Percentiles rank a stretch among this genome's conserved stretches.
Conservation (phyloP, 2,113 vertebrate species). For the Mustelus asterias region DNA sequence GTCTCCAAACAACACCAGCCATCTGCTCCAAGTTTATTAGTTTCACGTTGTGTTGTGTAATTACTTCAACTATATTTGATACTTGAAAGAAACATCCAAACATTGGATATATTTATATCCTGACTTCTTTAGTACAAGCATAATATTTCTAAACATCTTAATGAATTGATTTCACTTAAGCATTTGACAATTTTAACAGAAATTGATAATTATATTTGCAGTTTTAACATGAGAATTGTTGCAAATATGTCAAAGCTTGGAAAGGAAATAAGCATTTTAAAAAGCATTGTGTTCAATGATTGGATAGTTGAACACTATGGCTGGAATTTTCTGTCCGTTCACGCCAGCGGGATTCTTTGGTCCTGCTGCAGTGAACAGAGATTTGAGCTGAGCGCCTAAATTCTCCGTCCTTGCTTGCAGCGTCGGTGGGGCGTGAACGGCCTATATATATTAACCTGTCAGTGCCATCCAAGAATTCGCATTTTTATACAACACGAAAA, state of each 20-base stretch:
- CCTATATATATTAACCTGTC: too few relatives aligned
- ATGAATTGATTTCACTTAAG: neutral
- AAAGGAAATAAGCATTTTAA: neutral
- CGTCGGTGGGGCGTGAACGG: too few relatives aligned
- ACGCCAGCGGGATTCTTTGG: too few relatives aligned
- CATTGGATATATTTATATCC: neutral
- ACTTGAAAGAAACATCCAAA: neutral
- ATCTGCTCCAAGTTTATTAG: constrained; percentile 27
- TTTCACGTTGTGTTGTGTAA: neutral
- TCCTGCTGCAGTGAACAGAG: too few relatives aligned
- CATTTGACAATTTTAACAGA: neutral
- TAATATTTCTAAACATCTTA: neutral
- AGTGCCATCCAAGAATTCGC: too few relatives aligned
- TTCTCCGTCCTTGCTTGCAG: too few relatives aligned
- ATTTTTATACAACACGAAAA: too few relatives aligned
- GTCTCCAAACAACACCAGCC: neutral
- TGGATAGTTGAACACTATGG: neutral
- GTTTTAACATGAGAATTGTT: neutral
- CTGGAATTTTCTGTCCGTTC: too few relatives aligned
- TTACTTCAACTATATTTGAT: neutral
- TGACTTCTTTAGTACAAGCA: neutral
- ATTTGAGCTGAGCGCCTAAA: too few relatives aligned
- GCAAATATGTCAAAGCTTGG: neutral
- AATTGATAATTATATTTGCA: neutral
- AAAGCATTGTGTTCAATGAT: neutral